These are phyloP conservation scores for Drosophila kuntzei DNA, from an alignment of 2,888 invertebrate species.

Conservation along the genomic window DNA sequence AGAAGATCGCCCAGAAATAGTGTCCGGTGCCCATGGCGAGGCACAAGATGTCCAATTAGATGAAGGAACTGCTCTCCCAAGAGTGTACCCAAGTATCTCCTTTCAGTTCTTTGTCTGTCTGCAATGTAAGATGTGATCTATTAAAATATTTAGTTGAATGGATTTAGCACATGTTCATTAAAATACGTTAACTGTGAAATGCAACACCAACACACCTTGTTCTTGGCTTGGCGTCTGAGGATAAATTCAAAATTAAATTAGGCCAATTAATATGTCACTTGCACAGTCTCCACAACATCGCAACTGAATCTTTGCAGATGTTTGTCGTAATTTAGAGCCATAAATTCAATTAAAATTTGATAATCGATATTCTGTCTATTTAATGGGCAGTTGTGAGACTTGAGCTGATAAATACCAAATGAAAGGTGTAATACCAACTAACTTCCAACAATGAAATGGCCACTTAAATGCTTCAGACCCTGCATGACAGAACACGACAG, in stretches of 20 bases:
- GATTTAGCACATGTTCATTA: background rate
- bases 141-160: background rate
- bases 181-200: background rate
- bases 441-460: background rate
- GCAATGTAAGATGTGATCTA: conserved; percentile 20
- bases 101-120: conserved; percentile 16
- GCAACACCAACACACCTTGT: background rate
- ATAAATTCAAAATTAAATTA: conserved; percentile 55
- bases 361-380: conserved; percentile 3
- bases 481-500: background rate
- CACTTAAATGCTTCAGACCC: background rate
- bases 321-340: conserved; percentile 10
- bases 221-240: conserved; percentile 16
- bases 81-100: conserved; percentile 2
- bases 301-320: conserved; percentile 26
- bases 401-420: background rate
- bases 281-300: conserved; percentile 21
- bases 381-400: background rate
- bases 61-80: conserved; percentile 15
- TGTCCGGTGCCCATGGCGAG: conserved; percentile 85
- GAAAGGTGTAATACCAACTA: background rate
- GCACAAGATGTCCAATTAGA: conserved; percentile 26
- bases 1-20: conserved; percentile 86
- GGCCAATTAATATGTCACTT: conserved; percentile 51
- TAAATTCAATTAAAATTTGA: conserved; percentile 35